Base-by-base conservation (phyloP, 1,140 invertebrate genomes). In the Drosophila miranda region DNA sequence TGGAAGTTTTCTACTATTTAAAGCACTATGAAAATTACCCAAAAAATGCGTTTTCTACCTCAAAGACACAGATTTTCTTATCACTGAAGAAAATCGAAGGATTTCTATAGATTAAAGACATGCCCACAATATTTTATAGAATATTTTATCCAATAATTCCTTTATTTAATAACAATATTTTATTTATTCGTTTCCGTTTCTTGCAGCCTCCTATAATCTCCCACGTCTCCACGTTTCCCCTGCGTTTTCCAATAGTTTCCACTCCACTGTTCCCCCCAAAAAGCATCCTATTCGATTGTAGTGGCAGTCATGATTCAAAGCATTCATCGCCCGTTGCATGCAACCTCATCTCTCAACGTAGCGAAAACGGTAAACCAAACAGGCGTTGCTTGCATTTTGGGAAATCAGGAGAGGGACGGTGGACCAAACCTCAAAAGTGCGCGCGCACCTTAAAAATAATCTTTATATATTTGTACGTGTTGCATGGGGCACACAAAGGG, bases 391-490 rank as follows among this genome's bases (percentile, higher is more conserved):
- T 38, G 34, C 34, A 38, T 38, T 86, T 86, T 86, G 82, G 81
- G 84, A 86, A 86, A 81, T 77, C 81, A 87, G 82, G 73, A 86
- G 77, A 86, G 81, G 82, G 81, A 78, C 82, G 34, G 34, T 3
- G 11, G 3, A 38, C 34, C 34, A 38, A 86, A 86, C 81, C 81
- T 87, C 81, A 86, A 86, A 86, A 86, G 82, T 86, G 81, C 81
- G 81, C 81, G 81, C 81, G 81, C 81, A 86, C 81, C 81, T 86
- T 86, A 86, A 86, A 86, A 86, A 86, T 86, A 87, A 86, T 86
- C 77, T 86, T 81, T 78, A 86, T 75, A 81, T 69, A 69, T 5
- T 19, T 77, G 63, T 77, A 87, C 73, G 74, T 78, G 64, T 81
- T 87, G 82, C 73, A 73, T 86, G 63, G 11, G 8, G 42, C 60